These are phyloP conservation scores for Idaea straminata DNA, from an alignment of 2,888 invertebrate genomes.

Conservation along the genomic window DNA sequence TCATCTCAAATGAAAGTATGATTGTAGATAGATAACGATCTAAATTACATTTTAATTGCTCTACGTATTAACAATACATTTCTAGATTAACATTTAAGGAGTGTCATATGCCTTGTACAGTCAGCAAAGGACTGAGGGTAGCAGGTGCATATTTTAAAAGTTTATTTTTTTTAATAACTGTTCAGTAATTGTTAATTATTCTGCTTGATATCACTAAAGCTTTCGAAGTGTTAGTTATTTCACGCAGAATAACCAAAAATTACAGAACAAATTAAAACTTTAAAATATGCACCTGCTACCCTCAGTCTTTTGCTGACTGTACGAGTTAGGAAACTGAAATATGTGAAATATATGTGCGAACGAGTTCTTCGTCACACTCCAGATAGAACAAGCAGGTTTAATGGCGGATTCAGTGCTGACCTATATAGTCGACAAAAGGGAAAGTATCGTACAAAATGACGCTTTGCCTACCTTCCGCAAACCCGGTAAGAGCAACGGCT, in stretches of 20 bases:
- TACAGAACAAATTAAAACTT: too few relatives aligned
- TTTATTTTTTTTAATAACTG: too few relatives aligned
- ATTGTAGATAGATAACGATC: not conserved
- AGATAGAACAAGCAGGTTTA: conserved; percentile 37
- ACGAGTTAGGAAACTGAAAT: not conserved
- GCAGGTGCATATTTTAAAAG: too few relatives aligned
- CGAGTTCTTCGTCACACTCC: conserved; percentile 29
- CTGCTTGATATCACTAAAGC: too few relatives aligned
- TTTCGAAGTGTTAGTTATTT: too few relatives aligned
- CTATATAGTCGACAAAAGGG: conserved; percentile 47
- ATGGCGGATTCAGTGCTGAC: conserved; percentile 46
- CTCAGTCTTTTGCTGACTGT: too few relatives aligned
- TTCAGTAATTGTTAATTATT: too few relatives aligned
- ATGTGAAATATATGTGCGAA: not conserved
- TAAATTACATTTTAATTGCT: not conserved
- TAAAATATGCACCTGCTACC: too few relatives aligned
- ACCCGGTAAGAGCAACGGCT: conserved; percentile 43
- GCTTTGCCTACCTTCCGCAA: conserved; percentile 41
- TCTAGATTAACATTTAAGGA: not conserved
- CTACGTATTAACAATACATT: not conserved
- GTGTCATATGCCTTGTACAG: not conserved
- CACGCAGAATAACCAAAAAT: too few relatives aligned
- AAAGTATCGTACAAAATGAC: conserved; percentile 50
- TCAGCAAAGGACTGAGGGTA: too few relatives aligned
- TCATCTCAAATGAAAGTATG: not conserved